phyloP scores from a whole-genome alignment of 2,113 vertebrate genomes.

The Excalfactoria chinensis region DNA sequence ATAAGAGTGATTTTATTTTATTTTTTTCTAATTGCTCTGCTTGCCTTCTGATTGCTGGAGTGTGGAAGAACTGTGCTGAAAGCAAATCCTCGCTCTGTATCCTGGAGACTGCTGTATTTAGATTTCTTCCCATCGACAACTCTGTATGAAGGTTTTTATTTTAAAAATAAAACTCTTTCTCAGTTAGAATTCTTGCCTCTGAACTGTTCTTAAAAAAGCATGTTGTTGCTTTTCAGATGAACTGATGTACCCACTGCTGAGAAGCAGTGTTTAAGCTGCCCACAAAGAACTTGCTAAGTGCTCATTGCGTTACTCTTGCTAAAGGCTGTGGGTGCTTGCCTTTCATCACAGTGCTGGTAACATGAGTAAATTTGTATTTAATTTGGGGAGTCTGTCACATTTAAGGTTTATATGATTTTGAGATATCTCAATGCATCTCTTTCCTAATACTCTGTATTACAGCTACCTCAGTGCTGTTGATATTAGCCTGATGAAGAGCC shows the following conservation, averaged over 20 bases:
- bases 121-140: conserved; percentile 34
- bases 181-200: conserved; percentile 1
- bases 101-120: conserved; percentile 50
- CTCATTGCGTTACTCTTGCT: neutral
- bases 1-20: neutral
- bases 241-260: neutral
- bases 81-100: neutral
- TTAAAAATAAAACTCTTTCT: conserved; percentile 75
- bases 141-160: conserved; percentile 72
- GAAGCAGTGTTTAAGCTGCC: neutral
- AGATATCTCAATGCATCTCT: neutral
- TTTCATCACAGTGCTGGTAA: neutral
- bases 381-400: neutral
- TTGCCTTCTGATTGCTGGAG: conserved; percentile 48
- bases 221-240: neutral
- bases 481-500: neutral
- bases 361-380: neutral
- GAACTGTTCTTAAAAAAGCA: neutral
- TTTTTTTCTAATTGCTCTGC: neutral
- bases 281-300: neutral
- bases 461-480: neutral
- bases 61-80: conserved; percentile 11
- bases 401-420: neutral
- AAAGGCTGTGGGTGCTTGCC: neutral
- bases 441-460: neutral